Evolutionary conservation across 2,888 invertebrate genomes (phyloP).

Genomic region (Eubasilissa splendida): DNA sequence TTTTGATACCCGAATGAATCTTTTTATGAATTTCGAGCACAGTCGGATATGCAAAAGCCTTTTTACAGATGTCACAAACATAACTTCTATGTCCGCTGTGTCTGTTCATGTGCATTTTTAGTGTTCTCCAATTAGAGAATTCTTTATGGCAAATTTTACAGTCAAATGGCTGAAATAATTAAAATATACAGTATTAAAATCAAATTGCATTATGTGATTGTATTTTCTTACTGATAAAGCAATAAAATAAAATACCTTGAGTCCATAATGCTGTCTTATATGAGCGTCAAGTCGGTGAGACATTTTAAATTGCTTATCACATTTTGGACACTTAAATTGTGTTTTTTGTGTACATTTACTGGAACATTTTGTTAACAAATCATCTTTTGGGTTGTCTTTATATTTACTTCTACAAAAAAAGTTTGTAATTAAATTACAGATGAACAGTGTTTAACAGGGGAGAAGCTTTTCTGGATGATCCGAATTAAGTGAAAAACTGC

Average conservation of each 20-base stretch:
- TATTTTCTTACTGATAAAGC: neutral
- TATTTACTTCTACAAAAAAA: constrained; percentile 13
- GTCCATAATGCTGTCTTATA: constrained; percentile 51
- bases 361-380: constrained; percentile 11
- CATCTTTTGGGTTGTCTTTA: constrained; percentile 6
- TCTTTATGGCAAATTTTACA: constrained; percentile 54
- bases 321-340: constrained; percentile 52
- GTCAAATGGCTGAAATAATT: constrained; percentile 48
- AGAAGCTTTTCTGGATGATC: too few relatives aligned
- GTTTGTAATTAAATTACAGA: too few relatives aligned
- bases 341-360: constrained; percentile 21
- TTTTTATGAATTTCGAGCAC: constrained; percentile 50
- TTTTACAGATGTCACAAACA: constrained; percentile 50
- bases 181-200: neutral
- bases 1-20: constrained; percentile 48
- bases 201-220: neutral
- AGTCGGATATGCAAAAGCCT: constrained; percentile 50
- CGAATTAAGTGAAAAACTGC: too few relatives aligned
- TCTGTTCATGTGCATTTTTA: constrained; percentile 54
- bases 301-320: constrained; percentile 52
- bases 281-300: constrained; percentile 50
- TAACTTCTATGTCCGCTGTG: constrained; percentile 52
- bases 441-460: too few relatives aligned
- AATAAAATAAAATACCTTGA: constrained; percentile 33
- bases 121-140: constrained; percentile 50